These are phyloP conservation scores for Carcharodon carcharias DNA, from an alignment of 2,797 vertebrate genomes.

Conservation along the genomic window DNA sequence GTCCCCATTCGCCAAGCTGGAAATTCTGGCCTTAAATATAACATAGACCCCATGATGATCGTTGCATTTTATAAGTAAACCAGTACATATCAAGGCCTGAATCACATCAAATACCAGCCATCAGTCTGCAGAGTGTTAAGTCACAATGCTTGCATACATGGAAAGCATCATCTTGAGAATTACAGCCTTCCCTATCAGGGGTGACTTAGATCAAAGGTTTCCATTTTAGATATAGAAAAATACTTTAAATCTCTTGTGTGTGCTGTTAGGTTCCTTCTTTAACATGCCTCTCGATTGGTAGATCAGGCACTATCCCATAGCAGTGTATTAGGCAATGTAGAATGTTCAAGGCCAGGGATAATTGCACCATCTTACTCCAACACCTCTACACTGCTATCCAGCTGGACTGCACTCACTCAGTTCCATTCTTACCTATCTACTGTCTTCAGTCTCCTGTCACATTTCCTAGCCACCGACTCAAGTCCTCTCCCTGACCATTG, in stretches of 20 bases:
- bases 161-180: background rate
- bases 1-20: too few species aligned
- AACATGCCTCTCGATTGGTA: background rate
- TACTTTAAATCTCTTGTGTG: background rate
- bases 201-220: background rate
- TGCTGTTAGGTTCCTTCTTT: background rate
- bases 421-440: background rate
- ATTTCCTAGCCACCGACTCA: too few species aligned
- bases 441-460: background rate
- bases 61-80: background rate
- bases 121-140: background rate
- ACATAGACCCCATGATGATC: background rate
- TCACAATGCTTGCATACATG: background rate
- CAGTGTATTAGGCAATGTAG: too few species aligned
- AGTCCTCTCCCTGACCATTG: too few species aligned
- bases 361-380: background rate
- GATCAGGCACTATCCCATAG: background rate
- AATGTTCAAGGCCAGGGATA: background rate
- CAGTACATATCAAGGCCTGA: background rate
- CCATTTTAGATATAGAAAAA: background rate
- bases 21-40: background rate
- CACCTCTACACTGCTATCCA: background rate
- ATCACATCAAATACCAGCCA: background rate
- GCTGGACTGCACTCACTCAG: background rate
- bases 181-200: background rate